Conservation (phyloP, 2,113 vertebrate species). For the Podiceps cristatus region DNA sequence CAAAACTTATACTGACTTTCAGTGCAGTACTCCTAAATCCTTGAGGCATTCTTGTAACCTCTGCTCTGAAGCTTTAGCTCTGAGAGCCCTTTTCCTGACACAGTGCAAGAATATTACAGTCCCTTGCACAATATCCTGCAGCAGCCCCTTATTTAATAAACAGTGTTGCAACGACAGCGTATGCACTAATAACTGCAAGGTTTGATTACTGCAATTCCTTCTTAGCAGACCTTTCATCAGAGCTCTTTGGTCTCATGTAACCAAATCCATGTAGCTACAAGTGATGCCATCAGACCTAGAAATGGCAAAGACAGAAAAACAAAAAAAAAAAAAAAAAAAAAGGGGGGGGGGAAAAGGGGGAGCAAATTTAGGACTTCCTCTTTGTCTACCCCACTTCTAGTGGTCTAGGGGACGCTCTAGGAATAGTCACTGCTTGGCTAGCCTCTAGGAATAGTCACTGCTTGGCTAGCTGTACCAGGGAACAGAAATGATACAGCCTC, state of each 20-base stretch:
- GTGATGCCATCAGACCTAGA: neutral
- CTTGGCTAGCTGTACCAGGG: neutral
- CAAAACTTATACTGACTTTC: neutral
- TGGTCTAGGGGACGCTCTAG: neutral
- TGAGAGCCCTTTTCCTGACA: neutral
- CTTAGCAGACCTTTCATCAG: slow-evolving; percentile 10
- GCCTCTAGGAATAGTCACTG: neutral
- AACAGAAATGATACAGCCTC: neutral
- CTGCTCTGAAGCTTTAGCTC: neutral
- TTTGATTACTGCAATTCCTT: slow-evolving; percentile 8
- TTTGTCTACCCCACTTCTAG: neutral
- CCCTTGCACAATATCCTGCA: slow-evolving; percentile 52
- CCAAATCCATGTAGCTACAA: neutral
- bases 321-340: no score
- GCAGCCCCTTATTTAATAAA: slow-evolving; percentile 7
- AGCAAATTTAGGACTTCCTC: neutral
- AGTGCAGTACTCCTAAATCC: neutral
- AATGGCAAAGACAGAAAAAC: neutral
- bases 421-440: neutral
- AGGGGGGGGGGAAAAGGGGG: rapidly evolving
- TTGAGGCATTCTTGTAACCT: neutral
- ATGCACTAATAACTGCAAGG: neutral
- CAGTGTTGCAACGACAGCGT: neutral
- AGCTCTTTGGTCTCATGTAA: neutral
- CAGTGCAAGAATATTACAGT: neutral